A percentile compares a stretch with the other conserved stretches of the same genome.
These are phyloP conservation scores for Nesidiocoris tenuis DNA, from an alignment of 2,888 invertebrate genomes.

Conservation along the genomic window DNA sequence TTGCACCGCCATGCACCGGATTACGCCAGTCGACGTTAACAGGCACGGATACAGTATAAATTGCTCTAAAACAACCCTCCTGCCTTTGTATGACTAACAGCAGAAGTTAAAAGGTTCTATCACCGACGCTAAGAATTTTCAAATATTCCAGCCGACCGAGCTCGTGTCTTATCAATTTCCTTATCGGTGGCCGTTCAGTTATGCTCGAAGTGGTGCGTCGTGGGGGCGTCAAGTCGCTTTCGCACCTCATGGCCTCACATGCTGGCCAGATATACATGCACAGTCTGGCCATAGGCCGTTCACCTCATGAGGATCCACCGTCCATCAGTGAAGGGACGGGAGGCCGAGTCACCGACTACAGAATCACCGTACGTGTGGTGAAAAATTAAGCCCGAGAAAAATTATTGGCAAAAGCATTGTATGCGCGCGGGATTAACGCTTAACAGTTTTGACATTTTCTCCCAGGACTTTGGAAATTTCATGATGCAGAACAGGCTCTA, in stretches of 20 bases:
- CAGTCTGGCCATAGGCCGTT: slow-evolving; percentile 77
- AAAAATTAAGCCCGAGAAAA: too few relatives aligned
- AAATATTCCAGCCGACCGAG: slow-evolving; percentile 94
- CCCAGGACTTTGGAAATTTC: slow-evolving; percentile 77
- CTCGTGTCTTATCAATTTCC: slow-evolving; percentile 93
- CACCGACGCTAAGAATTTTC: too few relatives aligned
- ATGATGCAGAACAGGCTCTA: slow-evolving; percentile 81
- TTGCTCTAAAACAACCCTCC: too few relatives aligned
- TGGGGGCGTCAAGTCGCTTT: slow-evolving; percentile 72
- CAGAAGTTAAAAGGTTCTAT: too few relatives aligned
- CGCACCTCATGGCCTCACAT: slow-evolving; percentile 89
- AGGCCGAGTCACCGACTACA: slow-evolving; percentile 89
- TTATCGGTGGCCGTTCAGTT: slow-evolving; percentile 91
- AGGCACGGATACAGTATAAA: too few relatives aligned
- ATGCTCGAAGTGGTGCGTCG: slow-evolving; percentile 77
- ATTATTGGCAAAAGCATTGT: too few relatives aligned
- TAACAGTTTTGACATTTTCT: slow-evolving; percentile 30
- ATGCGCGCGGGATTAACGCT: too few relatives aligned
- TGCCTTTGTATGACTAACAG: too few relatives aligned
- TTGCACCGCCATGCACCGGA: slow-evolving; percentile 81
- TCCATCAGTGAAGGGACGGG: slow-evolving; percentile 93
- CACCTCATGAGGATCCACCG: slow-evolving; percentile 90
- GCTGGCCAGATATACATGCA: slow-evolving; percentile 96
- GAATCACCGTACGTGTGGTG: slow-evolving; percentile 61
- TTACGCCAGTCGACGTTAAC: slow-evolving; percentile 95